Percentiles rank a stretch among this genome's conserved stretches.
Evolutionary conservation across 1,140 invertebrate genomes (phyloP).

Genomic region (Reticulitermes speratus): DNA sequence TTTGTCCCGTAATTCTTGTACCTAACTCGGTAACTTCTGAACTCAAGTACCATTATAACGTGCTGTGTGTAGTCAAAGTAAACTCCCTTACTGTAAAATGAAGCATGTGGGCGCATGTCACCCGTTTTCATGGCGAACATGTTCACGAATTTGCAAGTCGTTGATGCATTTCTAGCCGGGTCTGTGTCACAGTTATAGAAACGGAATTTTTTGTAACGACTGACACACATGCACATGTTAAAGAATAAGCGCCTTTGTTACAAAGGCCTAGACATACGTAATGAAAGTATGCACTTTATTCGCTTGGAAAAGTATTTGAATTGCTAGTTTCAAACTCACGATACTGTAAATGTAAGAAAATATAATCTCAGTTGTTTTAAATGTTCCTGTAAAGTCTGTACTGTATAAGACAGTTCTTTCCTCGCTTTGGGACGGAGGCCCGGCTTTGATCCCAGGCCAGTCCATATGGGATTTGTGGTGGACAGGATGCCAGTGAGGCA

Average conservation of each 20-base stretch:
- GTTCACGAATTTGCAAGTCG: background rate
- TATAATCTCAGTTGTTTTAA: background rate
- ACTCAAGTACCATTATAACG: too few relatives aligned
- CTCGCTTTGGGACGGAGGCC: too few relatives aligned
- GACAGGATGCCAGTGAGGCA: too few relatives aligned
- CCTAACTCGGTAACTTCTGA: too few relatives aligned
- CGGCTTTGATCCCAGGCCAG: too few relatives aligned
- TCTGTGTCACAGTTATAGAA: background rate
- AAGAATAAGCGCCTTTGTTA: background rate
- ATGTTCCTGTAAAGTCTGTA: background rate
- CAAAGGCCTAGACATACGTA: background rate
- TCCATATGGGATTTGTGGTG: too few relatives aligned
- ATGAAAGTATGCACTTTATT: background rate
- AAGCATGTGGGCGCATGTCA: background rate
- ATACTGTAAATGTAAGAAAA: background rate
- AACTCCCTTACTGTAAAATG: background rate
- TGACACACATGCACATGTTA: background rate
- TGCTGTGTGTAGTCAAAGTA: too few relatives aligned
- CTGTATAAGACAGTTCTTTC: too few relatives aligned
- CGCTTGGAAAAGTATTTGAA: background rate
- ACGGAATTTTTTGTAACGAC: background rate
- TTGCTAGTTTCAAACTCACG: background rate
- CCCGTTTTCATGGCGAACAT: background rate
- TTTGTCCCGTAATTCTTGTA: too few relatives aligned
- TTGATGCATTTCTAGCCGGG: background rate